phyloP scores from a whole-genome alignment of 2,113 vertebrate species.

The Elanoides forficatus region DNA sequence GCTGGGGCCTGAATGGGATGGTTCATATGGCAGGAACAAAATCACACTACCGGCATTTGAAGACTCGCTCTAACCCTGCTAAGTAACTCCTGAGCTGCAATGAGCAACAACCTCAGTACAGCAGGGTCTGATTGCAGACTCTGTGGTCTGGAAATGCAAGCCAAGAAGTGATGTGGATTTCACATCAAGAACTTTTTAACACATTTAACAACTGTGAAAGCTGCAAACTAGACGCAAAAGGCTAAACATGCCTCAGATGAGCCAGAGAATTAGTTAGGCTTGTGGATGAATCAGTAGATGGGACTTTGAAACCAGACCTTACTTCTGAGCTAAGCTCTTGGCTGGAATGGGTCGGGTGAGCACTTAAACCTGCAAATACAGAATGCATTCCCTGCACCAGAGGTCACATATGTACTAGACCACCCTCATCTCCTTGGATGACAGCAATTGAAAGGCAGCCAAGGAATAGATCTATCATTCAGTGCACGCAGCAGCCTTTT shows the following conservation, averaged over 20 bases:
- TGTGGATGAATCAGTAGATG: neutral
- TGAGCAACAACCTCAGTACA: neutral
- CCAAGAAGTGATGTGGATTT: neutral
- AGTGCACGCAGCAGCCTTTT: neutral
- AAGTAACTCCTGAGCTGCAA: neutral
- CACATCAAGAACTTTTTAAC: neutral
- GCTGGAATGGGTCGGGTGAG: neutral
- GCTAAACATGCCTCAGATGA: neutral
- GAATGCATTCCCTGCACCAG: neutral
- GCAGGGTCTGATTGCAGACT: neutral
- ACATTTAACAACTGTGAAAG: neutral
- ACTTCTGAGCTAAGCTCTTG: neutral
- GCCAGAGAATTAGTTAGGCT: neutral
- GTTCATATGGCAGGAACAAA: neutral
- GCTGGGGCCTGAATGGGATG: neutral
- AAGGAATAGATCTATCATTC: neutral
- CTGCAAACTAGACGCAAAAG: neutral
- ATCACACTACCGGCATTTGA: neutral
- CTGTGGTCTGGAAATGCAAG: neutral
- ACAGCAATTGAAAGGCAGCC: neutral
- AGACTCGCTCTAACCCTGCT: neutral
- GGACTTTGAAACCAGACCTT: constrained; percentile 25
- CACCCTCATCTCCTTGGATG: neutral
- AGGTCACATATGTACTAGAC: neutral
- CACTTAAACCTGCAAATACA: neutral